Conservation (phyloP, 2,113 vertebrate species). For the Pseudorectes ferrugineus region DNA sequence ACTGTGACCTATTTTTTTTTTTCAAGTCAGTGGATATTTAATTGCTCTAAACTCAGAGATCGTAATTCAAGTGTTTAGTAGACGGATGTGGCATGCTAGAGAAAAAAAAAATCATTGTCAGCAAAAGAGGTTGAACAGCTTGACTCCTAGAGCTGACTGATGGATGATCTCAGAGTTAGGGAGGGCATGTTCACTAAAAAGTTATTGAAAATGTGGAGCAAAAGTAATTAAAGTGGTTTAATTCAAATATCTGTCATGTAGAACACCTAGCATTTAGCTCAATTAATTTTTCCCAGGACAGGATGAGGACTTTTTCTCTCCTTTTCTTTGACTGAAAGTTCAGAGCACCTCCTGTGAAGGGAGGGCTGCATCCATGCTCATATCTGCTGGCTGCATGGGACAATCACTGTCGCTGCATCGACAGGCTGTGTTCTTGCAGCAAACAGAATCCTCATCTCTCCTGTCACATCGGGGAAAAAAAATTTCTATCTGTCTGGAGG, state of each 20-base stretch:
- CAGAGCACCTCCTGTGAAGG: neutral
- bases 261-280: neutral
- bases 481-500: conserved; percentile 60
- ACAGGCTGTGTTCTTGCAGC: neutral
- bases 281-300: neutral
- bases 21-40: neutral
- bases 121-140: neutral
- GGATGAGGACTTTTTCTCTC: neutral
- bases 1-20: neutral
- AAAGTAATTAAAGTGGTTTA: conserved; percentile 7
- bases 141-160: neutral
- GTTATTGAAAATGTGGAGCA: neutral
- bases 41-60: neutral
- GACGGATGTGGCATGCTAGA: neutral
- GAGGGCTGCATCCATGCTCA: neutral
- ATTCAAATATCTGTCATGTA: neutral
- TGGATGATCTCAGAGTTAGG: neutral
- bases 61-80: neutral
- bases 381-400: neutral
- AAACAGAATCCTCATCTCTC: neutral
- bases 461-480: neutral
- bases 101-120: neutral
- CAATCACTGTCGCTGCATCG: neutral
- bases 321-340: neutral
- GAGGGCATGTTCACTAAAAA: neutral